Conservation (phyloP, 2,113 vertebrate genomes). For the Leptocoma aspasia region DNA sequence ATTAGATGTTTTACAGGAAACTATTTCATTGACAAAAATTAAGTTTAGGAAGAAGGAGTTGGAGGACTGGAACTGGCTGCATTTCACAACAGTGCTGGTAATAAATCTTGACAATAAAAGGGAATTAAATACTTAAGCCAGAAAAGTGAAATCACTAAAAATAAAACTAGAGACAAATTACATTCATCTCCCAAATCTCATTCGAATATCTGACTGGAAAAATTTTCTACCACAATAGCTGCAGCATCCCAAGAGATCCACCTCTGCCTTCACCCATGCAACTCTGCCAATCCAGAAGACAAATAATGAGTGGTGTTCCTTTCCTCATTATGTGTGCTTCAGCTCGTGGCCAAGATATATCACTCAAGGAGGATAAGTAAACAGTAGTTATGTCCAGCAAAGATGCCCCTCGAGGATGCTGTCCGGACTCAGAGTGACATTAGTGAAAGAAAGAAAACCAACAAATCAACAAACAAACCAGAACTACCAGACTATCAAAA, state of each 20-base stretch:
- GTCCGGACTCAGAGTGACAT: neutral
- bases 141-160: slow-evolving; percentile 59
- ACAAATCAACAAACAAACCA: neutral
- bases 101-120: slow-evolving; percentile 53
- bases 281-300: neutral
- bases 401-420: neutral
- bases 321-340: neutral
- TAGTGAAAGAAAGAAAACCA: neutral
- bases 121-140: slow-evolving; percentile 26
- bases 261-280: neutral
- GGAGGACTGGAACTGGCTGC: slow-evolving; percentile 15
- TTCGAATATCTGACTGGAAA: neutral
- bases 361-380: neutral
- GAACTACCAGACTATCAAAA: neutral
- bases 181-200: neutral
- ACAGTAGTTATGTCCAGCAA: neutral
- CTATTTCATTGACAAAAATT: slow-evolving; percentile 55
- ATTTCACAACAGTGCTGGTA: slow-evolving; percentile 8
- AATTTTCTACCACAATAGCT: neutral
- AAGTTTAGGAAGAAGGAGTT: slow-evolving; percentile 32
- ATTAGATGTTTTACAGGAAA: slow-evolving; percentile 39
- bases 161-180: slow-evolving; percentile 45
- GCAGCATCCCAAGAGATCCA: neutral
- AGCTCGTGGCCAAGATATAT: neutral
- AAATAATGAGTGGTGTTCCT: neutral